Base-by-base conservation (phyloP, 2,113 vertebrate species). In the Xiphophorus maculatus region DNA sequence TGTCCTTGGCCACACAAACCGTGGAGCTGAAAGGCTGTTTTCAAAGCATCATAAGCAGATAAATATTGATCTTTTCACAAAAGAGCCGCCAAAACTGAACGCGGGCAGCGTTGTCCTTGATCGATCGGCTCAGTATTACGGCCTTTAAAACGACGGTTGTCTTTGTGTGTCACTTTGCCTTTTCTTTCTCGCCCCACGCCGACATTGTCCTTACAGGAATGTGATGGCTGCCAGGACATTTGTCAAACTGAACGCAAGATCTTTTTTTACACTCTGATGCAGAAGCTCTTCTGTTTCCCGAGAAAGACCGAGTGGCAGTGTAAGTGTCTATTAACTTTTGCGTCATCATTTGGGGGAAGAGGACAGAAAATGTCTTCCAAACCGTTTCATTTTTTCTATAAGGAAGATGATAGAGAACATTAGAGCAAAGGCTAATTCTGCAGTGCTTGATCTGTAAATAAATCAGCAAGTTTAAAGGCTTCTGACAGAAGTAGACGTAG, bases 21-120 rank as follows among this genome's bases (percentile, higher is more conserved):
- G 78, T 25, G 8, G 32, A 67, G 77, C 54, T 74, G 62, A 74
- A 84, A 86, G 61, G 70, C 58, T 81, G 35, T 82, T 89, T 87
- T 82, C 64, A 80, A 82, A 64, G 79, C 77, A 71, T 88, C 85
- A 86, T 90, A 90, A 92, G 89, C 82, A 77, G 82, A 90, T 89
- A 71, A 68, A 71, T 80, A 92, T 92, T 75, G 90, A 91, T 89
- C 69, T 22, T 62, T 40, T 32, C 72, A 82, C 2, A 28, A 79
- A 42, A 66, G 79, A 64, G 64, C 54, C 7, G 33, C 77, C 79
- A 79, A 87, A 89, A 69, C 64, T 73, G 87, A 79, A 87, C 40
- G 51, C n/a, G 32, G 76, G 33, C 54, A 4, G 66, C 54, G 77
- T 81, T 77, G 87, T 70, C 86, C 86, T 89, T 66, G 77, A 90